Percentiles rank a stretch among this genome's conserved stretches.
These are phyloP conservation scores for Setipinna tenuifilis DNA, from an alignment of 2,797 vertebrate species.

Conservation along the genomic window DNA sequence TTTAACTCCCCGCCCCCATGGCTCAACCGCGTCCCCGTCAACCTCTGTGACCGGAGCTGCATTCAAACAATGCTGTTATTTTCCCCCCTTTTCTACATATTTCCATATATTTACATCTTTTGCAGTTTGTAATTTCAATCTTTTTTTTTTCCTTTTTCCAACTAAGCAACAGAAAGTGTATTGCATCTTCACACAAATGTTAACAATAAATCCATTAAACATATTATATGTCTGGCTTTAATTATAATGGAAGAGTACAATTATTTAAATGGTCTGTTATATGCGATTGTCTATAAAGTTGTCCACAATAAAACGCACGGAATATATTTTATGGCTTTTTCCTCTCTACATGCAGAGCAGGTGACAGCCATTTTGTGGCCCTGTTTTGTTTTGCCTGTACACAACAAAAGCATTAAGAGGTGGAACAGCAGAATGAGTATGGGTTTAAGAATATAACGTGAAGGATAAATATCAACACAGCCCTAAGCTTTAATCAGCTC, in stretches of 20 bases:
- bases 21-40: slow-evolving; percentile 48
- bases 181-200: not conserved
- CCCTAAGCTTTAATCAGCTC: slow-evolving; percentile 58
- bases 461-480: not conserved
- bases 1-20: slow-evolving; percentile 48
- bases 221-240: slow-evolving; percentile 10
- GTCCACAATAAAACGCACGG: slow-evolving; percentile 1
- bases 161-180: not conserved
- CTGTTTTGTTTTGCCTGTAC: slow-evolving; percentile 56
- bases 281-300: slow-evolving; percentile 26
- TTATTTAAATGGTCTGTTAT: slow-evolving; percentile 25
- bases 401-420: slow-evolving; percentile 36
- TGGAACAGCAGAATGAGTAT: not conserved
- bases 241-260: slow-evolving; percentile 26
- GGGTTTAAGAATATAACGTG: not conserved
- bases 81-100: slow-evolving; percentile 15
- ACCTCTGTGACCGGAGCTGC: slow-evolving; percentile 31
- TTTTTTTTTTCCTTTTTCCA: not conserved
- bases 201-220: slow-evolving; percentile 26
- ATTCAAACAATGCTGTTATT: slow-evolving; percentile 16
- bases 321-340: not conserved
- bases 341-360: slow-evolving; percentile 4
- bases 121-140: not conserved
- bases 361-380: slow-evolving; percentile 48
- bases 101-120: slow-evolving; percentile 17